Evolutionary conservation across 1,140 invertebrate species (phyloP), one percentile per base, ranked within the genome.

Genomic region (Drosophila pallidifrons): DNA sequence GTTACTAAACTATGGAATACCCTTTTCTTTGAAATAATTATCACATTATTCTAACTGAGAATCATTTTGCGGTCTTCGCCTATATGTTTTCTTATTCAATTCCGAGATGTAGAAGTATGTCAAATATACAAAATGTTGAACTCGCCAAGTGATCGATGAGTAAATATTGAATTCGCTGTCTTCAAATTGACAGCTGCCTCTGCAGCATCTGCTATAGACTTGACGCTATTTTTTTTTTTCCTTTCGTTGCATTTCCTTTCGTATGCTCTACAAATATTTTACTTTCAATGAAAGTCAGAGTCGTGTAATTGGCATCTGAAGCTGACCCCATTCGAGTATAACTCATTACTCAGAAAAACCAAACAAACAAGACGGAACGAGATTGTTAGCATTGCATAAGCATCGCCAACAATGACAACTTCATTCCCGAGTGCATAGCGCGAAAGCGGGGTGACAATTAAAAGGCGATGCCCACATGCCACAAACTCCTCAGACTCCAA

Each of bases 241-340:
- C 83, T 83, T 89, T 87, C 77, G 80, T 81, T 89, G 87, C 77
- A 89, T 87, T 87, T 87, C 77, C 71, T 87, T 82, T 88, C 72
- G 57, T 77, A 70, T 72, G 80, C 77, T 87, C 80, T 60, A 75
- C 85, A 87, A 87, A 83, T 87, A 87, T 83, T 87, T 87, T 76
- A 89, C 83, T 87, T 87, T 87, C 83, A 86, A 89, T 88, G 83
- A 87, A 87, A 87, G 82, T 87, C 79, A 41, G 35, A 64, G 51
- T 64, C 68, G 28, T 57, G 55, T 63, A 79, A 77, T 79, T 66
- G 77, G 68, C 81, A 65, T 70, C 65, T 68, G 41, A 7, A n/a
- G 68, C 73, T 88, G 83, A 87, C 83, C 83, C 67, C 83, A 79
- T 81, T 87, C 58, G 52, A 16, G 58, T 55, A 41, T 32, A 45